Conservation (phyloP, 2,888 invertebrate genomes). For the Molanna angustata region DNA sequence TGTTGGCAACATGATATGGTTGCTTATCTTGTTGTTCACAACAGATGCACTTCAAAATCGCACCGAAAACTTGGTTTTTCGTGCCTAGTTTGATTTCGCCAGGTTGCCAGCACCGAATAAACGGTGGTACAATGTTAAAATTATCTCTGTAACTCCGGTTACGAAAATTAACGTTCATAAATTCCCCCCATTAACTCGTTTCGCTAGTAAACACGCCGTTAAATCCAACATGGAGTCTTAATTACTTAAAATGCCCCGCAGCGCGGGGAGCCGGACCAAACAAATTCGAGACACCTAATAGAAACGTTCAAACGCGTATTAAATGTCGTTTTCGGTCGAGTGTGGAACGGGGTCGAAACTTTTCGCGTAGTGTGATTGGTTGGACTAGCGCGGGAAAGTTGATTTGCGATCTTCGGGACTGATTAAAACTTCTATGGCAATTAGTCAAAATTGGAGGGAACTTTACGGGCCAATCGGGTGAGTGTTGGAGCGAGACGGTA, state of each 20-base stretch:
- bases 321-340: too few species aligned
- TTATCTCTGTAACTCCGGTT: slow-evolving; percentile 3
- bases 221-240: slow-evolving; percentile 12
- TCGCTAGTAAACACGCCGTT: slow-evolving; percentile 10
- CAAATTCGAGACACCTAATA: neutral
- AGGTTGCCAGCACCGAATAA: too few species aligned
- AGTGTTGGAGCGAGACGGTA: neutral
- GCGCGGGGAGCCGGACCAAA: neutral
- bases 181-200: slow-evolving; percentile 9
- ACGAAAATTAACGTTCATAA: slow-evolving; percentile 10
- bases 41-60: too few species aligned
- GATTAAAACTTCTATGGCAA: slow-evolving; percentile 6
- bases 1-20: too few species aligned
- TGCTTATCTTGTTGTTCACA: too few species aligned
- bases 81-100: too few species aligned
- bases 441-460: slow-evolving; percentile 15
- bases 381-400: too few species aligned
- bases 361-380: too few species aligned
- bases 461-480: slow-evolving; percentile 7
- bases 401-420: neutral
- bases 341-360: too few species aligned
- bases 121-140: too few species aligned
- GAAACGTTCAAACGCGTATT: too few species aligned
- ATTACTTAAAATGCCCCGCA: slow-evolving; percentile 9
- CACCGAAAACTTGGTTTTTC: too few species aligned